Conservation (phyloP, 2,888 invertebrate species). For the Diachrysia chrysitis region DNA sequence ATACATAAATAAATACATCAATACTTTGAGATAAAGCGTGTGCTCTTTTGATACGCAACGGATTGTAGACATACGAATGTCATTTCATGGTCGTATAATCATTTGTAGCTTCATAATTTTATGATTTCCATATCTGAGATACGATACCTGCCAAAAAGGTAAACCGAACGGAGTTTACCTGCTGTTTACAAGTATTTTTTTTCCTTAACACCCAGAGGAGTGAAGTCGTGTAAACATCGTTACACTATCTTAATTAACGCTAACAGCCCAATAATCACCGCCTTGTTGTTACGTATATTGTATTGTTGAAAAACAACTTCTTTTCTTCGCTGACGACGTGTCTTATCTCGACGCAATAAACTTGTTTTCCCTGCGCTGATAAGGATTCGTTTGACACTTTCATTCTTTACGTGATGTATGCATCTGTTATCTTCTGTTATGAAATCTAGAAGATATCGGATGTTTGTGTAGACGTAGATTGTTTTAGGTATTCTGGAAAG, state of each 20-base stretch:
- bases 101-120: neutral
- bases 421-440: constrained; percentile 40
- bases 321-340: constrained; percentile 32
- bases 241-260: constrained; percentile 23
- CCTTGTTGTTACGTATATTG: constrained; percentile 18
- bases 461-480: neutral
- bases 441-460: constrained; percentile 33
- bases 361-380: constrained; percentile 49
- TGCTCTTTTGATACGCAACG: neutral
- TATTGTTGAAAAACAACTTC: constrained; percentile 38
- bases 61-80: neutral
- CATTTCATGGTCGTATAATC: neutral
- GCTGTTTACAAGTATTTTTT: neutral
- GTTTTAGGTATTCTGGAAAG: constrained; percentile 9
- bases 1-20: too few species aligned
- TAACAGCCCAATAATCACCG: constrained; percentile 14
- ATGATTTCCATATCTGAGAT: neutral
- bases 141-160: neutral
- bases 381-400: constrained; percentile 35
- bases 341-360: constrained; percentile 51
- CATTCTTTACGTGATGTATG: constrained; percentile 35
- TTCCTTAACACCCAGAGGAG: neutral
- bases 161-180: neutral
- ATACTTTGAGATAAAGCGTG: neutral
- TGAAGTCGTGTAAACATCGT: constrained; percentile 13